A percentile compares a stretch with the other conserved stretches of the same genome.
Conservation (phyloP, 1,140 invertebrate genomes). For the Gonatopus flavifemur region DNA sequence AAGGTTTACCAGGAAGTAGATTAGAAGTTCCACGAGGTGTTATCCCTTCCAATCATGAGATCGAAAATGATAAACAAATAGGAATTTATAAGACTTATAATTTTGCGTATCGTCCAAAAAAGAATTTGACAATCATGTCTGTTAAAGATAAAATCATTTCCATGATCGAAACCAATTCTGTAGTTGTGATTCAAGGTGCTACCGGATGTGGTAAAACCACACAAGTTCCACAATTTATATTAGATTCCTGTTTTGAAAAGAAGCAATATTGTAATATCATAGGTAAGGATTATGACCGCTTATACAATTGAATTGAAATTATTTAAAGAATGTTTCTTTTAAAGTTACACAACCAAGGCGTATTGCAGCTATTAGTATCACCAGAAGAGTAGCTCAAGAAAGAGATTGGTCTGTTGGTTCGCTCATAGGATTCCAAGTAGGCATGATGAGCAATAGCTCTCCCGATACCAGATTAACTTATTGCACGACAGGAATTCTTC, state of each 20-base stretch:
- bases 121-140: constrained; percentile 27
- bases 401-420: constrained; percentile 74
- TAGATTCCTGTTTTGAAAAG: constrained; percentile 69
- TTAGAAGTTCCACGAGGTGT: no score
- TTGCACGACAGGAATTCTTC: constrained; percentile 80
- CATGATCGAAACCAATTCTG: constrained; percentile 65
- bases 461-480: constrained; percentile 81
- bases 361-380: constrained; percentile 82
- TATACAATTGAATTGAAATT: background rate
- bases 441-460: constrained; percentile 62
- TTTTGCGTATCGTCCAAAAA: constrained; percentile 30
- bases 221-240: constrained; percentile 84
- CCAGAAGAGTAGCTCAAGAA: constrained; percentile 77
- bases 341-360: constrained; percentile 82
- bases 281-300: constrained; percentile 20
- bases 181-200: constrained; percentile 82
- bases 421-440: constrained; percentile 83
- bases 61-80: no score
- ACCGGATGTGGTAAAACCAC: constrained; percentile 81
- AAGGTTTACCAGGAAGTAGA: no score
- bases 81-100: no score
- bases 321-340: constrained; percentile 8
- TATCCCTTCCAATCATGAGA: no score
- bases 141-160: constrained; percentile 59
- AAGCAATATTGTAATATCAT: constrained; percentile 74